Evolutionary conservation across 2,113 vertebrate genomes (phyloP).

Genomic region (Caloenas nicobarica): DNA sequence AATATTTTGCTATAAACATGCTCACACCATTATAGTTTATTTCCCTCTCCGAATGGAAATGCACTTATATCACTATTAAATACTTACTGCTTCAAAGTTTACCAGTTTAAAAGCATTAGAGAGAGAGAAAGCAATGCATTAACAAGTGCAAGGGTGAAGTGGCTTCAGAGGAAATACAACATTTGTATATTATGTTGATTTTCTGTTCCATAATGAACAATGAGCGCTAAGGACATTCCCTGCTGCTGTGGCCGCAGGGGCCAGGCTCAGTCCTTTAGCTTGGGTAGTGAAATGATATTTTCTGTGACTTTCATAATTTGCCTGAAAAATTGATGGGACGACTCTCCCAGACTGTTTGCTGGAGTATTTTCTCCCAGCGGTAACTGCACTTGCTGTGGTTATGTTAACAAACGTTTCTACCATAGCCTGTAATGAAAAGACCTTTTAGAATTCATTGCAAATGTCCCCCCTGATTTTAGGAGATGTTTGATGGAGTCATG

Average conservation of each 20-base stretch:
- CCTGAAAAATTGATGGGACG: background rate
- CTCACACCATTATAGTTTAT: background rate
- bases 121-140: background rate
- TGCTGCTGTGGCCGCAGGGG: accelerated
- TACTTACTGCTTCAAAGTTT: background rate
- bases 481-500: background rate
- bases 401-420: background rate
- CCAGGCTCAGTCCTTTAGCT: background rate
- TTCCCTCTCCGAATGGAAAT: background rate
- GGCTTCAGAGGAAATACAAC: background rate
- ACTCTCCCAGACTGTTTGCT: background rate
- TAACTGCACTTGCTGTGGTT: background rate
- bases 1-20: background rate
- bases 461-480: background rate
- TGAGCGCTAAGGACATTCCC: background rate
- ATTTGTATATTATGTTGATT: background rate
- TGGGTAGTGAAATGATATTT: background rate
- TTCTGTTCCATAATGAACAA: background rate
- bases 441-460: background rate
- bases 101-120: background rate
- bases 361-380: background rate
- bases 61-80: background rate
- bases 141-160: background rate
- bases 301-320: background rate
- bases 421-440: background rate